A percentile compares a stretch with the other conserved stretches of the same genome.
phyloP scores from a whole-genome alignment of 2,888 invertebrate genomes.

The Syrista parreyssii region DNA sequence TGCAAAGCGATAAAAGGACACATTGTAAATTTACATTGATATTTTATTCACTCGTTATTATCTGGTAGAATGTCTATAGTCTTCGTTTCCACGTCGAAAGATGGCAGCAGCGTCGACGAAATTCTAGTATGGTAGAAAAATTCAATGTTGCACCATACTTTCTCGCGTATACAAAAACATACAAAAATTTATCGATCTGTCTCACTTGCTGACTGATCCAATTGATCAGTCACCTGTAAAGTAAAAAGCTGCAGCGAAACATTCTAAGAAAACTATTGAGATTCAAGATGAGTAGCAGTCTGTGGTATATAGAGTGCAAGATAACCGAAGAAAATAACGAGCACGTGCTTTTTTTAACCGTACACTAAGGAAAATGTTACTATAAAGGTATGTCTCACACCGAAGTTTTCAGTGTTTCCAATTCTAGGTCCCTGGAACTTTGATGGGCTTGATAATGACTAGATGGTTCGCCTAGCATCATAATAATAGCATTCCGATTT shows the following conservation, averaged over 20 bases:
- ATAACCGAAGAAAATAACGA: not conserved
- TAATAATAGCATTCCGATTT: too few relatives aligned
- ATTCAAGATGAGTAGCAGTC: too few relatives aligned
- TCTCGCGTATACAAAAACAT: not conserved
- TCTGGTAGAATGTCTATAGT: not conserved
- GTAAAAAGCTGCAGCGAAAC: not conserved
- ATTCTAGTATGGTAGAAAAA: not conserved
- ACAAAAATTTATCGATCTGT: not conserved
- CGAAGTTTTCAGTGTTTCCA: too few relatives aligned
- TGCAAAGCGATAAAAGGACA: not conserved
- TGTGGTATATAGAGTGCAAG: not conserved
- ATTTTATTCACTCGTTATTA: not conserved
- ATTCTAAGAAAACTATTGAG: not conserved
- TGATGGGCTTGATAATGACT: too few relatives aligned
- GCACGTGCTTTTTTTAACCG: not conserved
- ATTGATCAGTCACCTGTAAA: not conserved
- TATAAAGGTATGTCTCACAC: too few relatives aligned
- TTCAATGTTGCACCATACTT: not conserved
- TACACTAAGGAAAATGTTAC: too few relatives aligned
- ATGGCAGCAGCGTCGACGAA: not conserved
- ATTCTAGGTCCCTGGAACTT: too few relatives aligned
- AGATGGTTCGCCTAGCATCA: too few relatives aligned
- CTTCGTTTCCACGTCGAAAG: not conserved
- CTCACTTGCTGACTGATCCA: not conserved
- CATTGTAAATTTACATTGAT: not conserved